Evolutionary conservation across 2,888 invertebrate species (phyloP), one percentile per base, ranked within the genome.

Genomic region (Papilio elwesi): DNA sequence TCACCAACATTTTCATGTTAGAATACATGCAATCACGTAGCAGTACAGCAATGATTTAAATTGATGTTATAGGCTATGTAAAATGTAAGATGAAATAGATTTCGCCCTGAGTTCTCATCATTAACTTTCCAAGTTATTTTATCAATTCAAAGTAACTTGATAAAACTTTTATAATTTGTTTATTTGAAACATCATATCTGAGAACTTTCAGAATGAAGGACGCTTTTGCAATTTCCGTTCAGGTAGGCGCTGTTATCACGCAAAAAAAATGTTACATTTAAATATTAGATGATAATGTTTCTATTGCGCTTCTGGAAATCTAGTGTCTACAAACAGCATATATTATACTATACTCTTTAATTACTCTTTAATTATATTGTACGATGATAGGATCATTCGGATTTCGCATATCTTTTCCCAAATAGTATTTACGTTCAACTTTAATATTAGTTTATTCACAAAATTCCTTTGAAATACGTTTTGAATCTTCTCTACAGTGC

Each of bases 161-260:
- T 53, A 16, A 47, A 63, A 68, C 38, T 52, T 70, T 6, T 7
- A 38, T 36, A 53, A 48, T 16, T 55, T 43, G 52, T 43, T 6
- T 47, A 57, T 47, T 12, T 26, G 11, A 62, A 16, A 49, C 15
- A 38, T 38, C 59, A 47, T n/a, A 10, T 55, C 49, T 26, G 15
- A 6, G 2, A 9, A 12, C 16, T 15, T 68, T n/a, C 59, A 59
- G 38, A 43, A n/a, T 59, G 59, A 49, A 36, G 48, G 38, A 13
- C 57, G 38, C 59, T 36, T 59, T 59, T 38, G 38, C 59, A 57
- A 57, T 57, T 59, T 59, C 59, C 59, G 38, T n/a, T n/a, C n/a
- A 59, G n/a, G 38, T n/a, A 8, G 38, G 8, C n/a, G 26, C 38
- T 59, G n/a, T 9, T 38, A 43, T 59, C 59, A 6, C 38, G n/a